phyloP scores from a whole-genome alignment of 2,888 invertebrate species.

The Acanthosepion pharaonis region DNA sequence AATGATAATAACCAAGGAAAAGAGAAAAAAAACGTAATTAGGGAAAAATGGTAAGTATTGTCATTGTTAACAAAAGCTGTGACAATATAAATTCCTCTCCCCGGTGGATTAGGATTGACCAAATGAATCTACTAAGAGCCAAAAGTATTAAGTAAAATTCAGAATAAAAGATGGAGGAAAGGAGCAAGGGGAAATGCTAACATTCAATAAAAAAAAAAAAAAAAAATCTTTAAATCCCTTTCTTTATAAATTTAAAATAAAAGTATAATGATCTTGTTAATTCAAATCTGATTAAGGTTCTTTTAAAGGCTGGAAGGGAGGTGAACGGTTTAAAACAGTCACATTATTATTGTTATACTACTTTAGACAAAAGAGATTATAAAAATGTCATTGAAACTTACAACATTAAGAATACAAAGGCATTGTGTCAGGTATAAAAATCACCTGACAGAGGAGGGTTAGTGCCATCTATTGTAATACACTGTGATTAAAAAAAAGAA shows the following conservation, averaged over 20 bases:
- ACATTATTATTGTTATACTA: background rate
- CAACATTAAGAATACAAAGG: background rate
- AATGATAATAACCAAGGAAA: background rate
- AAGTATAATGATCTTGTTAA: background rate
- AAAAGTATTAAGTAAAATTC: background rate
- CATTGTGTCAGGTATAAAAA: background rate
- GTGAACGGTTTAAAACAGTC: background rate
- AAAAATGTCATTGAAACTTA: background rate
- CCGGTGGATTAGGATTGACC: background rate
- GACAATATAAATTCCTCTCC: background rate
- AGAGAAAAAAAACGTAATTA: background rate
- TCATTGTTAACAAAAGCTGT: background rate
- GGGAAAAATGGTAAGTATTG: background rate
- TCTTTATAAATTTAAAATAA: constrained; percentile 17
- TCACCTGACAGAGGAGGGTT: background rate
- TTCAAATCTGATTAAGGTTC: background rate
- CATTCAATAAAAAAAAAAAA: too few relatives aligned
- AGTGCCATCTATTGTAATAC: too few relatives aligned
- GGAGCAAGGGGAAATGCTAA: background rate
- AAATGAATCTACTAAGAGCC: background rate
- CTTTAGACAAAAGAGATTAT: background rate
- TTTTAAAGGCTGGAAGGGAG: background rate
- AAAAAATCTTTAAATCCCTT: background rate
- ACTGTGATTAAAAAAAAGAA: background rate
- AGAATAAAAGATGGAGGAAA: background rate